Base-by-base conservation (phyloP, 2,797 vertebrate species). In the Melanogrammus aeglefinus region DNA sequence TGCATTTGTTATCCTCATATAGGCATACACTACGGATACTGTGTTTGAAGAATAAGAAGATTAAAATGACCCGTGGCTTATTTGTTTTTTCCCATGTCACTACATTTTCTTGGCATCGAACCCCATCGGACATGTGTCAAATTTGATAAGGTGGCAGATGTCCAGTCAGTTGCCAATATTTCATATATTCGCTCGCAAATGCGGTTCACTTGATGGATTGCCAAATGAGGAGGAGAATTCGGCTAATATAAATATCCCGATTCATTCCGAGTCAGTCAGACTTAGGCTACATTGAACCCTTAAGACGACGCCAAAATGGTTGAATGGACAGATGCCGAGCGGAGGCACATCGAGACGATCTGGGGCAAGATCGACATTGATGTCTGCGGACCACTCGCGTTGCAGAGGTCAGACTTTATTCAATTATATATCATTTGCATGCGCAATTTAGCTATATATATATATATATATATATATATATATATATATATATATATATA, bases 361-460 rank as follows among this genome's bases (percentile, higher is more conserved):
- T 87, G 84, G 84, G 27, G 14, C 9, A 82, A 85, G 29, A 73
- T 87, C 10, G 38, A 85, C 4, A 0, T 80, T 1, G 81, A 87
- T 24, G 29, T 73, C 13, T 71, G 78, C 1, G 86, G 84, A 7
- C 77, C 77, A 1, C 72, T 73, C 12, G 44, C 76, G 29, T 29
- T 78, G 66, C 31, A 35, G 18, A 75, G 76, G 82, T 80, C 27
- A 29, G n/a, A 29, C 36, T n/a, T 29, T 21, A 47, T 16, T 63
- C 24, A 10, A 66, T 66, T 27, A 33, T 12, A 35, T 24, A 18
- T 72, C 6, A 6, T 13, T 13, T 73, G 13, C 72, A 73, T 16
- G 31, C 16, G 21, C 7, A 13, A 6, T 29, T 2, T 12, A 31
- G 6, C 31, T 36, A 36, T 36, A 36, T 36, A 36, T 36, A 36